Percentiles rank a stretch among this genome's conserved stretches.
Evolutionary conservation across 1,140 invertebrate genomes (phyloP).

Genomic region (Drosophila mayri): DNA sequence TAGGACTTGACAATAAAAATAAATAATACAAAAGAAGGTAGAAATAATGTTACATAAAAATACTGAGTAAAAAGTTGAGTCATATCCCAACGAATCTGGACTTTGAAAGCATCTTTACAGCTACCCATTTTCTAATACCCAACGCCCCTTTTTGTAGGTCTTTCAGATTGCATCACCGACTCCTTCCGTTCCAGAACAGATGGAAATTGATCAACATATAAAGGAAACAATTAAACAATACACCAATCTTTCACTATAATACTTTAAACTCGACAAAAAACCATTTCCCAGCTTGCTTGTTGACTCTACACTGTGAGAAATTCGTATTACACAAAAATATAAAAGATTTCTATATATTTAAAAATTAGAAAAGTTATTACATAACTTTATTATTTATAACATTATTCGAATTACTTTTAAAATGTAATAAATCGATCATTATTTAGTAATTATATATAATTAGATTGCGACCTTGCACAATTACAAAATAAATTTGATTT

Average conservation of each 20-base stretch:
- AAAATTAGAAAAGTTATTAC: too few relatives aligned
- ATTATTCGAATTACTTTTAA: too few relatives aligned
- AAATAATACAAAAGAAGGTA: not conserved
- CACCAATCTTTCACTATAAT: constrained; percentile 64
- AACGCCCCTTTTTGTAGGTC: not conserved
- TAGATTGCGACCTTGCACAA: too few relatives aligned
- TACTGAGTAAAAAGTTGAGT: not conserved
- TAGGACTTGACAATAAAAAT: not conserved
- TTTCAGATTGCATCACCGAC: constrained; percentile 22
- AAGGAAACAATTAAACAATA: constrained; percentile 63
- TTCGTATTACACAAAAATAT: not conserved
- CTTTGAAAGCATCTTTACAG: not conserved
- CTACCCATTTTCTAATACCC: not conserved
- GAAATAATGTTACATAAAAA: not conserved
- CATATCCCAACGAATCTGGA: not conserved
- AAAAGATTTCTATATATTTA: not conserved
- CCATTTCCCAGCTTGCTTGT: constrained; percentile 32
- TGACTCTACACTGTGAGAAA: constrained; percentile 30
- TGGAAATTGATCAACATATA: constrained; percentile 38
- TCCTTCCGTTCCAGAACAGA: constrained; percentile 45
- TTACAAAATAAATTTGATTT: too few relatives aligned
- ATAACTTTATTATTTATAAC: too few relatives aligned
- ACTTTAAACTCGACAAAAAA: constrained; percentile 41
- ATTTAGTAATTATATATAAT: too few relatives aligned
- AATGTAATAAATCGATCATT: too few relatives aligned